Base-by-base conservation (phyloP, 2,113 vertebrate species). In the Neotoma lepida region DNA sequence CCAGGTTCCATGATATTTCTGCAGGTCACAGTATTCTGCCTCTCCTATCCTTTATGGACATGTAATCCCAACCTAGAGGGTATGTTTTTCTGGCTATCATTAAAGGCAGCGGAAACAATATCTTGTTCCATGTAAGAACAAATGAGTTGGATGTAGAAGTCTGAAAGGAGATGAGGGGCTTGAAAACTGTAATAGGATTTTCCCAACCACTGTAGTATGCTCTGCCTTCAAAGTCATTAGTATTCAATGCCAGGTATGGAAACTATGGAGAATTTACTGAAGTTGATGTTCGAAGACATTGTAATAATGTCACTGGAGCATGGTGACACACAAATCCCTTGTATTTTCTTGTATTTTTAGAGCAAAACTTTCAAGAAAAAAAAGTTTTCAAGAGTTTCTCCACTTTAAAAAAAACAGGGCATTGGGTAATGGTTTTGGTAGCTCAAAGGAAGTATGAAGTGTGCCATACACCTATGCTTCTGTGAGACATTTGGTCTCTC, bases 201-300 rank as follows among this genome's bases (percentile, higher is more conserved):
- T 4, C 44, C 35, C 58, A 94, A 64, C 61, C 68, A 26, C 78
- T 78, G 1, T 54, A 74, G 70, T 80, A 35, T 26, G 1, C 2
- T 4, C 18, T 90, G 54, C 30, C 68, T 81, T 90, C 39, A 58
- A 58, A 49, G 6, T 35, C 22, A 3, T 81, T 71, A 61, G 28
- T 54, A 61, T 81, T 93, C 84, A 86, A 35, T 63, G 54, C 33
- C n/a, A 87, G 76, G n/a, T 46, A 46, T 13, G 54, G 91, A 74
- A 82, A 35, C n/a, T 49, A 44, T 26, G 39, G 66, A 94, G 63
- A 88, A 68, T 71, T 89, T 89, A 46, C 86, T 74, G 49, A 91
- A 66, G 51, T 51, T 58, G 85, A 78, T 71, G 93, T 88, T 93
- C 6, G 54, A 86, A 95, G 86, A 95, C 54, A 44, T 73, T 77